Conservation (phyloP, 1,140 invertebrate genomes). For the Drosophila baimaii region DNA sequence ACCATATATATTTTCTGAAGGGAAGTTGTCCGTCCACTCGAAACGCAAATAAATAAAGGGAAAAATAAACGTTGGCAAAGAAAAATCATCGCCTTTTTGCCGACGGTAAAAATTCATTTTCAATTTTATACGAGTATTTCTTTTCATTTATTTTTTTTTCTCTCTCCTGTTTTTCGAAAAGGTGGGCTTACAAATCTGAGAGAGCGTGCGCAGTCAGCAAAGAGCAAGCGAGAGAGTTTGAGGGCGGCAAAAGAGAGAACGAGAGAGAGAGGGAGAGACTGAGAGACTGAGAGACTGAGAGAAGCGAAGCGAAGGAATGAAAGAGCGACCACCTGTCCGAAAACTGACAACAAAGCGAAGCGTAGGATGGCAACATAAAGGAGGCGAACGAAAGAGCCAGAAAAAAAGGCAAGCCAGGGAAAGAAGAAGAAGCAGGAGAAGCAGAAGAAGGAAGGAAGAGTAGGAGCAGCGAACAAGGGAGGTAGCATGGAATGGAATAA, state of each 20-base stretch:
- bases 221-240: background rate
- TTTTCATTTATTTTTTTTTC: slow-evolving; percentile 1
- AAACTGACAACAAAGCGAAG: slow-evolving; percentile 42
- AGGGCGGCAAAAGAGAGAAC: background rate
- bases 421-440: slow-evolving; percentile 25
- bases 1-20: slow-evolving; percentile 9
- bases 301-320: slow-evolving; percentile 14
- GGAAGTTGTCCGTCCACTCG: slow-evolving; percentile 33
- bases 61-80: slow-evolving; percentile 17
- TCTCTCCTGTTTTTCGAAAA: slow-evolving; percentile 9
- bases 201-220: slow-evolving; percentile 44
- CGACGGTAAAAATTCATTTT: slow-evolving; percentile 34
- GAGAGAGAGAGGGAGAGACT: slow-evolving; percentile 5
- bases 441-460: slow-evolving; percentile 27
- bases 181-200: slow-evolving; percentile 43
- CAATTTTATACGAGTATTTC: slow-evolving; percentile 2
- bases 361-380: slow-evolving; percentile 46
- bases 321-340: slow-evolving; percentile 71
- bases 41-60: slow-evolving; percentile 35
- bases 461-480: slow-evolving; percentile 14
- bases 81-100: slow-evolving; percentile 27
- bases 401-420: slow-evolving; percentile 13
- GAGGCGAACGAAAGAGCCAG: slow-evolving; percentile 20
- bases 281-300: background rate
- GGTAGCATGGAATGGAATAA: slow-evolving; percentile 4